A percentile compares a stretch with the other conserved stretches of the same genome.
These are phyloP conservation scores for silkworm (Bombyx mori) DNA, from an alignment of 1,140 invertebrate genomes.

Conservation along the genomic window ASM3026992v2 NC_085107.1:4804001-4804500, in stretches of 20 bases:
- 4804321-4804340: constrained; percentile 89
- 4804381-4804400: too few relatives aligned
- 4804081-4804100: too few relatives aligned
- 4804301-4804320: constrained; percentile 89
- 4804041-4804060: too few relatives aligned
- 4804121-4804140: constrained; percentile 86
- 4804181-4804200: constrained; percentile 85
- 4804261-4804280: constrained; percentile 83
- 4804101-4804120: constrained; percentile 2
- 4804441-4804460: too few relatives aligned
- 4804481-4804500: too few relatives aligned
- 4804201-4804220: constrained; percentile 86
- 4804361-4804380: background rate
- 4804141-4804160: constrained; percentile 88
- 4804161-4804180: constrained; percentile 81
- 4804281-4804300: constrained; percentile 93
- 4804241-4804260: constrained; percentile 87
- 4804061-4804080: too few relatives aligned
- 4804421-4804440: too few relatives aligned
- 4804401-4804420: too few relatives aligned
- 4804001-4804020: too few relatives aligned
- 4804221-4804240: constrained; percentile 83
- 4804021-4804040: too few relatives aligned
- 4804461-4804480: too few relatives aligned
- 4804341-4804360: constrained; percentile 88